phyloP scores from a whole-genome alignment of 2,797 vertebrate species.

The Sphenodon punctatus region DNA sequence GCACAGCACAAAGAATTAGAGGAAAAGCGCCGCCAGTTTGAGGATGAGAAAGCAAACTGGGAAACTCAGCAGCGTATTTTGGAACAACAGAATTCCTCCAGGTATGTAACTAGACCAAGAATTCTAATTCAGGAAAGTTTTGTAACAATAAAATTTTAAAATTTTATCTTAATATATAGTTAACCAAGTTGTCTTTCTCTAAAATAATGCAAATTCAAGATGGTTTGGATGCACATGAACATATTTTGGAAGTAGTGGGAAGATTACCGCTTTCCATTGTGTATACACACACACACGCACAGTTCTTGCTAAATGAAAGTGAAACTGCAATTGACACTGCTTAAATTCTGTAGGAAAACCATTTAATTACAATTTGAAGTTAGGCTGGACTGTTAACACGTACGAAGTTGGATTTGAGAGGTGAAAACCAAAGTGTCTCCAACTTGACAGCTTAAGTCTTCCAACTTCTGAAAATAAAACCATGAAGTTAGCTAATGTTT shows the following conservation, averaged over 20 bases:
- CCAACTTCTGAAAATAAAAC: rapidly evolving
- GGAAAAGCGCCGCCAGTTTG: constrained; percentile 93
- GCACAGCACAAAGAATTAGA: constrained; percentile 96
- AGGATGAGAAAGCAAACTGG: constrained; percentile 94
- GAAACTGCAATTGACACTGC: not conserved
- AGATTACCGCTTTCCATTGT: not conserved
- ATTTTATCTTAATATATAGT: not conserved
- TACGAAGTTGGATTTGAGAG: too few species aligned
- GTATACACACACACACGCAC: not conserved
- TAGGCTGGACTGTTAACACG: too few species aligned
- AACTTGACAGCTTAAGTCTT: not conserved
- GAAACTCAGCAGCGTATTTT: constrained; percentile 91
- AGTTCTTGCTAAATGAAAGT: not conserved
- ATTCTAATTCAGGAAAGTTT: not conserved
- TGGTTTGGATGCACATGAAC: not conserved
- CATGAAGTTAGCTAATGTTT: not conserved
- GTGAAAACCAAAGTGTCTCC: not conserved
- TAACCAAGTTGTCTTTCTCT: too few species aligned
- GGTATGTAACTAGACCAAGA: constrained; percentile 72
- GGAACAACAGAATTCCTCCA: constrained; percentile 95
- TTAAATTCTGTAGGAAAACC: not conserved
- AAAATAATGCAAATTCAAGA: too few species aligned
- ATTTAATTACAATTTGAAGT: not conserved
- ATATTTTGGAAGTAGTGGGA: not conserved
- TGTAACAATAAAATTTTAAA: not conserved